A percentile compares a stretch with the other conserved stretches of the same genome.
Evolutionary conservation across 2,113 vertebrate genomes (phyloP).

Genomic region (Tragelaphus imberbis): DNA sequence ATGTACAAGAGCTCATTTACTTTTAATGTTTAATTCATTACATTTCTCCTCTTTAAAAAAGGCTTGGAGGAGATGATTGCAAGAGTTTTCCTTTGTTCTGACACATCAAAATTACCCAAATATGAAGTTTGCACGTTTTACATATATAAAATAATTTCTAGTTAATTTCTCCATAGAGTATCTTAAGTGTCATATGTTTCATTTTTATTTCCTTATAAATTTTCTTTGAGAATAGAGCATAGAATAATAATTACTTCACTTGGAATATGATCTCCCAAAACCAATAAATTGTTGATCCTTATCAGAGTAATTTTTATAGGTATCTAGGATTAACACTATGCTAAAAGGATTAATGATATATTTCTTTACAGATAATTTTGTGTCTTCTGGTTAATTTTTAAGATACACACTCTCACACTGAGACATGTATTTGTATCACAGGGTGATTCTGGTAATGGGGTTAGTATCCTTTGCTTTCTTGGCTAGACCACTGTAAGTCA

Average conservation of each 20-base stretch:
- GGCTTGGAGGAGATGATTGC: neutral
- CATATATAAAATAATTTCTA: slow-evolving; percentile 21
- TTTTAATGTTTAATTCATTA: neutral
- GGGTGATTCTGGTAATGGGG: neutral
- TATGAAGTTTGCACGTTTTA: slow-evolving; percentile 30
- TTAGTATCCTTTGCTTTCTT: neutral
- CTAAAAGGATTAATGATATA: neutral
- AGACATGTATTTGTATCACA: neutral
- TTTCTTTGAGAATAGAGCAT: slow-evolving; percentile 43
- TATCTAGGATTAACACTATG: neutral
- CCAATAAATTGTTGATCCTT: slow-evolving; percentile 41
- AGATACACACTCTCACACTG: neutral
- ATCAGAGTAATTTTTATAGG: slow-evolving; percentile 20
- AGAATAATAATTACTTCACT: slow-evolving; percentile 45
- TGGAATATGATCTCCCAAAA: neutral
- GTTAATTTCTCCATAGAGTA: slow-evolving; percentile 29
- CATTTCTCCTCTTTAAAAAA: neutral
- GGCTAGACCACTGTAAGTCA: neutral
- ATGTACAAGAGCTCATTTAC: neutral
- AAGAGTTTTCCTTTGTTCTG: slow-evolving; percentile 15
- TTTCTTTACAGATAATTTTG: neutral
- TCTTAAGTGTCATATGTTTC: neutral
- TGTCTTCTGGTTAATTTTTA: slow-evolving; percentile 6
- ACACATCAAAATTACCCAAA: neutral
- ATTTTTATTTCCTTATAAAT: slow-evolving; percentile 53